Conservation (phyloP, 2,113 vertebrate species). For the Eupsittula cactorum region DNA sequence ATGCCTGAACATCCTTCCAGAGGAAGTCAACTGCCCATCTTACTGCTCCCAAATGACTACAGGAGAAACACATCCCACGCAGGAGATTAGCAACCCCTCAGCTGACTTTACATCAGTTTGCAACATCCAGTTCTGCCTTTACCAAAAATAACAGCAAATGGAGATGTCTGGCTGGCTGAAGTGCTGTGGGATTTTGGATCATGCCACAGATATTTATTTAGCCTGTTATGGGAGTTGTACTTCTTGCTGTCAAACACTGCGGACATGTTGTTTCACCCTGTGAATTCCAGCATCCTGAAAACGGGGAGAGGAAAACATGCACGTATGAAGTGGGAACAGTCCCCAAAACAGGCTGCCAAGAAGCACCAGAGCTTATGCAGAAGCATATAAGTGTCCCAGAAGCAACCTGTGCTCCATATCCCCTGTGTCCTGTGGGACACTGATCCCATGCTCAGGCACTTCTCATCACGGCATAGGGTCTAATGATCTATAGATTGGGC, state of each 20-base stretch:
- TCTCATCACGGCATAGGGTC: fast-evolving
- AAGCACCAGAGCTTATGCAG: neutral
- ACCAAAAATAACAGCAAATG: conserved; percentile 34
- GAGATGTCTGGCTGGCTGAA: conserved; percentile 39
- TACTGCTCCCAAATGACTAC: conserved; percentile 26
- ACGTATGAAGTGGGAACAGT: neutral
- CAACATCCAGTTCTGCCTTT: conserved; percentile 20
- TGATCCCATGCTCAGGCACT: fast-evolving
- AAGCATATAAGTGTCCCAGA: neutral
- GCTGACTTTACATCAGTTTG: conserved; percentile 43
- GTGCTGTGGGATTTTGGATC: conserved; percentile 13
- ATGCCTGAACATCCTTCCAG: conserved; percentile 46
- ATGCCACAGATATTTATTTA: neutral
- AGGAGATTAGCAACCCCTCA: conserved; percentile 61
- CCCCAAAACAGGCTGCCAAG: neutral
- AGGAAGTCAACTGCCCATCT: conserved; percentile 59
- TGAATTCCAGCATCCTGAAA: conserved; percentile 5
- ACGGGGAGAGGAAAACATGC: neutral
- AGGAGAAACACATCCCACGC: conserved; percentile 60
- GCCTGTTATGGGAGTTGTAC: neutral
- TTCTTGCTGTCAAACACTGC: neutral
- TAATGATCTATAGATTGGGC: neutral
- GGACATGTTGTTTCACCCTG: neutral
- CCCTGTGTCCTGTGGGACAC: neutral
- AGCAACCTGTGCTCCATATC: fast-evolving